phyloP scores from a whole-genome alignment of 2,888 invertebrate species.

The Abrostola tripartita region DNA sequence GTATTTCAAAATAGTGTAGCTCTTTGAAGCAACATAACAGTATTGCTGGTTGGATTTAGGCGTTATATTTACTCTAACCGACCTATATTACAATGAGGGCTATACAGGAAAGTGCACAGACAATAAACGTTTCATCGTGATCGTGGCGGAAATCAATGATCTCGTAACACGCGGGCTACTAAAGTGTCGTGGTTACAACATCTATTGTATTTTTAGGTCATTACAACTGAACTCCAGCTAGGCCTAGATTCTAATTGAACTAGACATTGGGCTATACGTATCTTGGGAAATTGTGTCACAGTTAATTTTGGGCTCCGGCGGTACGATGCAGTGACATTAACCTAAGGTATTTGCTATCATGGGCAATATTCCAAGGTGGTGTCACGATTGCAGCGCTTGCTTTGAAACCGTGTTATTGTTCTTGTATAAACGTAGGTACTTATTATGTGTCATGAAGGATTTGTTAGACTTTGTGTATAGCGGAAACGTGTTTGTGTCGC shows the following conservation, averaged over 20 bases:
- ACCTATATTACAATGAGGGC: conserved; percentile 51
- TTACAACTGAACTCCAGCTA: conserved; percentile 21
- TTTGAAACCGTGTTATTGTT: conserved; percentile 44
- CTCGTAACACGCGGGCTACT: conserved; percentile 32
- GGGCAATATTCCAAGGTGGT: conserved; percentile 74
- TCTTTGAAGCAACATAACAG: no score
- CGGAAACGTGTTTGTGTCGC: no score
- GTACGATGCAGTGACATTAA: conserved; percentile 63
- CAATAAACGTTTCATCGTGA: conserved; percentile 59
- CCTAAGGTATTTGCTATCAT: conserved; percentile 62
- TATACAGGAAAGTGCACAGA: conserved; percentile 36
- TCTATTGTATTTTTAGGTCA: conserved; percentile 26
- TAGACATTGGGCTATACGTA: conserved; percentile 78
- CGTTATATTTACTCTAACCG: conserved; percentile 34
- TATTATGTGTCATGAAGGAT: conserved; percentile 22
- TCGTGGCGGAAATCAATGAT: conserved; percentile 47
- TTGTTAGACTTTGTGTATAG: background rate
- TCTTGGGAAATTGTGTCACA: conserved; percentile 72
- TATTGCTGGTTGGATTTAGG: background rate
- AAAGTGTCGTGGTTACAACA: conserved; percentile 44
- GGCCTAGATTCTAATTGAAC: conserved; percentile 66
- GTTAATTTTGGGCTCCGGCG: conserved; percentile 58
- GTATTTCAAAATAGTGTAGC: no score
- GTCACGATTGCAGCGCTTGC: conserved; percentile 54
- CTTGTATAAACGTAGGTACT: conserved; percentile 42